Percentiles rank a stretch among this genome's conserved stretches.
Evolutionary conservation across 2,797 vertebrate genomes (phyloP).

Genomic region (Petrocephalus sullivani): DNA sequence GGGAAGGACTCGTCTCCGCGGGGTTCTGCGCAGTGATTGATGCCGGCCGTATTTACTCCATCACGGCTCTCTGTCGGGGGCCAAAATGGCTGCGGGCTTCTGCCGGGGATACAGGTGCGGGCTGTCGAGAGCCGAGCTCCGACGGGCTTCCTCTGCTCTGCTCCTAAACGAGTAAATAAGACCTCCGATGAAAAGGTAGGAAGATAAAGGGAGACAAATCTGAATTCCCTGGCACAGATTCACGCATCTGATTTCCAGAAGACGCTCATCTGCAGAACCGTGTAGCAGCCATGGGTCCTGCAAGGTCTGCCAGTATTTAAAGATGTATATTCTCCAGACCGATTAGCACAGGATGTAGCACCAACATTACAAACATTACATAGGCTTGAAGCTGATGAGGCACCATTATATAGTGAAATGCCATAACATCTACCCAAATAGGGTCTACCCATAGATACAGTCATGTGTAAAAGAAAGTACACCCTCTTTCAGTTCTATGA

Average conservation of each 20-base stretch:
- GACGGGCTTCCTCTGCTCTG: slow-evolving; percentile 31
- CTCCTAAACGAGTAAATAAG: slow-evolving; percentile 36
- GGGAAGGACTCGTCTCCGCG: slow-evolving; percentile 47
- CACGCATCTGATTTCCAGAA: slow-evolving; percentile 17
- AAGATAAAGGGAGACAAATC: slow-evolving; percentile 8
- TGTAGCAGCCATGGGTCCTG: slow-evolving; percentile 18
- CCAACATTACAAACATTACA: neutral
- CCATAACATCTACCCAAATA: neutral
- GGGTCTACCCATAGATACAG: neutral
- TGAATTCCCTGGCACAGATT: slow-evolving; percentile 15
- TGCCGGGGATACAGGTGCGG: slow-evolving; percentile 51
- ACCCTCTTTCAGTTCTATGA: too few species aligned
- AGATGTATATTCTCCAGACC: neutral
- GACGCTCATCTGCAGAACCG: slow-evolving; percentile 23
- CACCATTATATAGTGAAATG: neutral
- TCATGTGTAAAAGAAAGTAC: too few species aligned
- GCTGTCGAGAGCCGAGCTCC: slow-evolving; percentile 35
- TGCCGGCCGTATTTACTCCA: slow-evolving; percentile 56
- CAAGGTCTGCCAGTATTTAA: slow-evolving; percentile 26
- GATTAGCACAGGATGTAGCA: neutral
- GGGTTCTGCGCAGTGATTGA: slow-evolving; percentile 57
- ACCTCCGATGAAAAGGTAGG: slow-evolving; percentile 28
- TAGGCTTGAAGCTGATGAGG: neutral
- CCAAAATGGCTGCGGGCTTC: slow-evolving; percentile 65
- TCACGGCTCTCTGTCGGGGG: slow-evolving; percentile 56